Conservation (phyloP, 2,797 vertebrate species). For the Lagorchestes hirsutus region DNA sequence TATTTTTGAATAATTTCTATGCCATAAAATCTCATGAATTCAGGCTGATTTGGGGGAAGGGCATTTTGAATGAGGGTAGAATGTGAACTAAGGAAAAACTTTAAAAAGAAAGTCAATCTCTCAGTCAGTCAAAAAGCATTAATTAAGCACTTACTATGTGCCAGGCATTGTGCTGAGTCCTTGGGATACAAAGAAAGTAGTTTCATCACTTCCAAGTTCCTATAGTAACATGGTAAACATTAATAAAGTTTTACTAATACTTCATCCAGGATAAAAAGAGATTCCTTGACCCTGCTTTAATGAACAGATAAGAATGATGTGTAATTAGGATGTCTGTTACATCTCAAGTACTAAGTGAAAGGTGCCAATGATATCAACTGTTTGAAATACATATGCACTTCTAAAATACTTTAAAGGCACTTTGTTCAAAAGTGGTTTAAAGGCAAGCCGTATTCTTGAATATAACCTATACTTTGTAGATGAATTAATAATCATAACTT, state of each 20-base stretch:
- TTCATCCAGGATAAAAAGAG: background rate
- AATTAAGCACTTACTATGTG: background rate
- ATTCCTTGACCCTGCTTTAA: background rate
- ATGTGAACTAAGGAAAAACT: slow-evolving; percentile 37
- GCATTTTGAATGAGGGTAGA: slow-evolving; percentile 17
- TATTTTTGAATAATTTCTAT: slow-evolving; percentile 31
- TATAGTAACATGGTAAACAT: background rate
- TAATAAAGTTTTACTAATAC: background rate
- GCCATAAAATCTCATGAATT: slow-evolving; percentile 24
- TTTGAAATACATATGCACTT: slow-evolving; percentile 3
- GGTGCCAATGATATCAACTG: background rate
- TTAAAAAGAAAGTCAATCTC: slow-evolving; percentile 22
- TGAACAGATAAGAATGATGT: background rate
- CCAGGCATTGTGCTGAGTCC: background rate
- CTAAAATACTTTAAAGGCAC: slow-evolving; percentile 31
- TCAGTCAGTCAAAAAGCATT: background rate
- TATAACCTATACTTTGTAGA: background rate
- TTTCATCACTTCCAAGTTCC: background rate
- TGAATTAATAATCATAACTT: background rate
- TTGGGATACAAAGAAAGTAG: background rate
- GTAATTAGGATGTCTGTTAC: background rate
- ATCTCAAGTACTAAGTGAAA: background rate
- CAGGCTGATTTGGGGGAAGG: slow-evolving; percentile 20
- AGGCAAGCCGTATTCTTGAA: background rate
- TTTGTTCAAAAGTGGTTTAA: background rate